These are phyloP conservation scores for Neostethus bicornis DNA, from an alignment of 2,797 vertebrate species.

Conservation along the genomic window DNA sequence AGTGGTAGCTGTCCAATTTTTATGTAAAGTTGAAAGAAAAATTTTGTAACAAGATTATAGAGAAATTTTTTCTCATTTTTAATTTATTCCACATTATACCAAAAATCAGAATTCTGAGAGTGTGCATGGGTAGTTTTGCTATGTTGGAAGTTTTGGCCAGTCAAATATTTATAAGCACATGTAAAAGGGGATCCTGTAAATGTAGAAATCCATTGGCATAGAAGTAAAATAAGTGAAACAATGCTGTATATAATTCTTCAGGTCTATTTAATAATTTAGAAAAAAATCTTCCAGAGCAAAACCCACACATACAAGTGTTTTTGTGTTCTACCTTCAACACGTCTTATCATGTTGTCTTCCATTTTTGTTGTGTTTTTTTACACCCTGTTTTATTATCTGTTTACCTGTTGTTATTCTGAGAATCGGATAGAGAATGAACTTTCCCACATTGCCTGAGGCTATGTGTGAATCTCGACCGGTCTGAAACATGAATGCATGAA, in stretches of 20 bases:
- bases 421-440: conserved; percentile 49
- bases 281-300: conserved; percentile 62
- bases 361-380: conserved; percentile 57
- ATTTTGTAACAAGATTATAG: no score
- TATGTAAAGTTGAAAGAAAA: no score
- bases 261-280: no score
- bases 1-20: no score
- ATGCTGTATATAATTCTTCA: conserved; percentile 48
- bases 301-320: no score
- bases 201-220: conserved; percentile 64
- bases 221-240: conserved; percentile 70
- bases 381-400: conserved; percentile 67
- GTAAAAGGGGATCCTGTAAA: conserved; percentile 33
- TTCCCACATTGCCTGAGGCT: conserved; percentile 25
- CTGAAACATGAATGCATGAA: no score
- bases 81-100: no score
- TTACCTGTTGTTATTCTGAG: conserved; percentile 61
- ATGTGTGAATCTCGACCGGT: conserved; percentile 14
- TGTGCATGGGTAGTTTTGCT: conserved; percentile 41
- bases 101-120: conserved; percentile 8
- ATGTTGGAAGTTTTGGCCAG: conserved; percentile 30
- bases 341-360: conserved; percentile 56
- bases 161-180: conserved; percentile 50
- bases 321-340: no score
- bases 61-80: no score